Evolutionary conservation across 2,888 invertebrate species (phyloP), one percentile per base, ranked within the genome.

Genomic region (Ariolimax columbianus): DNA sequence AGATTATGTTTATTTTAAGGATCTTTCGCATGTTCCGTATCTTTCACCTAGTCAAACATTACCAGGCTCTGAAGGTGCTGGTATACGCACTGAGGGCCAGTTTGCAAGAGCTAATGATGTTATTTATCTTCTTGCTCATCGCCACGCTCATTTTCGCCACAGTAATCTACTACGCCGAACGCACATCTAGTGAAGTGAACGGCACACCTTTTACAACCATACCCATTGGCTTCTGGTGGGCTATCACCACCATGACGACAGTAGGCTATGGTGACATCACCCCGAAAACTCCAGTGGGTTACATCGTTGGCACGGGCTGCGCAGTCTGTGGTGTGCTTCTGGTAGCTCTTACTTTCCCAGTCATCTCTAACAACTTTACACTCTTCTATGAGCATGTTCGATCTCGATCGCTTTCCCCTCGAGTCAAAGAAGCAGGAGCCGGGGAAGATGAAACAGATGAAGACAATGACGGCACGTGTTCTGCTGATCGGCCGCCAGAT

Each of bases 21-120:
- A 95, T 95, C 80, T 93, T 95, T 84, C 91, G 95, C 51, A 95
- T 95, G 89, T 93, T 95, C 86, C 92, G 95, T 38, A 93, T 95
- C 68, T 95, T 95, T 92, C 95, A 95, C 87, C 89, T 95, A 80
- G 94, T 95, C n/a, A 94, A 94, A 88, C 94, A 94, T 88, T 95
- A 94, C 87, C 94, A 94, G 86, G 95, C 95, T 23, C 90, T 94
- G 23, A 94, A 94, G 88, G 94, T 94, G 86, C 90, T 94, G 72
- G 94, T 94, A 43, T 94, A 94, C 87, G 94, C 94, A 17, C 93
- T 94, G 80, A 93, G 93, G 85, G 94, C 94, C 33, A 94, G 94
- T 83, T 92, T 94, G 87, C 93, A 94, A 88, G 94, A 94, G 87
- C 89, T 94, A 73, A 89, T 93, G 77, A 93, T 94, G 93, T 88